Conservation (phyloP, 2,888 invertebrate genomes). For the Melanargia galathea region DNA sequence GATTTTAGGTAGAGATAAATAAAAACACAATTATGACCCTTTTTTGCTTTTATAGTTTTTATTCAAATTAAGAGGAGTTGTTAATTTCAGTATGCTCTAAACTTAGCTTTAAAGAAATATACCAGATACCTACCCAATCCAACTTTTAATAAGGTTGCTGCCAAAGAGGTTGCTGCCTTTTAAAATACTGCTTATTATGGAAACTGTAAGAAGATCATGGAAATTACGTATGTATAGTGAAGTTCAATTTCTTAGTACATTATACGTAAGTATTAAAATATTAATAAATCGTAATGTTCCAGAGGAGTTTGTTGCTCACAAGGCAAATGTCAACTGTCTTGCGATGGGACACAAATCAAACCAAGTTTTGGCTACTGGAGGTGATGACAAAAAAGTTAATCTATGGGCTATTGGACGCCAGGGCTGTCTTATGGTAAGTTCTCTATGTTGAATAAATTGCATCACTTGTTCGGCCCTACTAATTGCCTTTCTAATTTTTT, state of each 20-base stretch:
- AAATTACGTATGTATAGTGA: constrained; percentile 87
- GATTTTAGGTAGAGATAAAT: too few relatives aligned
- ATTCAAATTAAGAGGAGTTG: neutral
- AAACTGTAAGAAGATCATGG: constrained; percentile 88
- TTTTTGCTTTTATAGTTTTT: neutral
- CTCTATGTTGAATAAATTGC: neutral
- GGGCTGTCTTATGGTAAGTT: constrained; percentile 94
- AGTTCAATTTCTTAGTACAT: neutral
- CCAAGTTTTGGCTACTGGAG: constrained; percentile 95
- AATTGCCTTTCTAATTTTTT: too few relatives aligned
- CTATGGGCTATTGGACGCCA: constrained; percentile 98
- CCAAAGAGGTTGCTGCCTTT: too few relatives aligned
- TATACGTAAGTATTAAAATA: neutral
- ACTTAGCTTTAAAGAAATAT: neutral
- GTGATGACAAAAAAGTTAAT: constrained; percentile 98
- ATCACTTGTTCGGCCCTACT: neutral
- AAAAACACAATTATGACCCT: neutral
- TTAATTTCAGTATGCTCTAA: constrained; percentile 8
- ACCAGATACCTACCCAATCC: neutral
- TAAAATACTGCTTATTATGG: constrained; percentile 61
- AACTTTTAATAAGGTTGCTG: constrained; percentile 7
- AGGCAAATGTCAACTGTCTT: constrained; percentile 92
- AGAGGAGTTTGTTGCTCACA: constrained; percentile 95
- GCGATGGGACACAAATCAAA: constrained; percentile 95
- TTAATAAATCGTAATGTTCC: constrained; percentile 54